Conservation (phyloP, 2,797 vertebrate genomes). For the Lepidocolaptes lacrymiger region DNA sequence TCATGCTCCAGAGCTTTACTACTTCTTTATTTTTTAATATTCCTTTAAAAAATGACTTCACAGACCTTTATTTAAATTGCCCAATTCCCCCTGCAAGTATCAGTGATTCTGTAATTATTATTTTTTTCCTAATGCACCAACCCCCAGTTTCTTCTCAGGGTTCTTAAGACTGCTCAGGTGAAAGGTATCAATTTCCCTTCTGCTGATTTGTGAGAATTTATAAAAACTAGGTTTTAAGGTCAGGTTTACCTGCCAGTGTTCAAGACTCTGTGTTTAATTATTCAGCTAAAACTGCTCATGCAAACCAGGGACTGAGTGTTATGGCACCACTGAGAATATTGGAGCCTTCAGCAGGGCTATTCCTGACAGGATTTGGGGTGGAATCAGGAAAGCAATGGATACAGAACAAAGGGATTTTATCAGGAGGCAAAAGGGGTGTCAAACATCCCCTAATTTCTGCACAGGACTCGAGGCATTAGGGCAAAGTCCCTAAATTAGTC, state of each 20-base stretch:
- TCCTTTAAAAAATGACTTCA: background rate
- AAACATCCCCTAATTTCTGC: background rate
- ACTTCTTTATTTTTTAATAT: background rate
- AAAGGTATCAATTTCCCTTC: background rate
- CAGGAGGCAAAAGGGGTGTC: background rate
- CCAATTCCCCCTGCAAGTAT: background rate
- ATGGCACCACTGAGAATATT: background rate
- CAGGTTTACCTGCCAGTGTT: background rate
- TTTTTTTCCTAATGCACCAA: background rate
- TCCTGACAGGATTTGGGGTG: background rate
- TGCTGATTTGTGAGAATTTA: background rate
- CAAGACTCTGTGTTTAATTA: constrained; percentile 13
- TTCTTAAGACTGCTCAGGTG: background rate
- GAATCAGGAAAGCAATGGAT: background rate
- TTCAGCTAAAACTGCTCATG: background rate
- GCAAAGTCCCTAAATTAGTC: background rate
- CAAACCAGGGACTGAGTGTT: background rate
- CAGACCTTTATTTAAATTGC: background rate
- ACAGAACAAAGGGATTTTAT: background rate
- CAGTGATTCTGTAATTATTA: background rate
- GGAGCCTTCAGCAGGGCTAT: background rate
- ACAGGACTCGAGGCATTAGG: background rate
- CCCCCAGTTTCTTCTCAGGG: background rate
- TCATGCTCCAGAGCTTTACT: background rate
- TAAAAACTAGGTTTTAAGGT: constrained; percentile 21